Conservation (phyloP, 1,140 invertebrate genomes). For the Panulirus ornatus region DNA sequence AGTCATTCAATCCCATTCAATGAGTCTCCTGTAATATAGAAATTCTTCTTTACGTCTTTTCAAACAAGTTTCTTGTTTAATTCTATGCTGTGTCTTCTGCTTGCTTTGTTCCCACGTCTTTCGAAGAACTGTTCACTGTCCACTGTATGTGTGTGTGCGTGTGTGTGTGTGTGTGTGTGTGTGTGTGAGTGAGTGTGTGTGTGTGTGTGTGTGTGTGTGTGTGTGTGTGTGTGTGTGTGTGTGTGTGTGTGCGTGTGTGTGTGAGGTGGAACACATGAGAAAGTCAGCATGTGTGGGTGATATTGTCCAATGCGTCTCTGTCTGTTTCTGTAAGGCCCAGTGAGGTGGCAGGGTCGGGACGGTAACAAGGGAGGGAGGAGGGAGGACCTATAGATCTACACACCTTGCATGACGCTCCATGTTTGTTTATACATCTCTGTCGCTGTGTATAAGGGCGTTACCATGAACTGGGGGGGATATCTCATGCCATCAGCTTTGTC, state of each 20-base stretch:
- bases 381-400: slow-evolving; percentile 18
- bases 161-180: slow-evolving; percentile 8
- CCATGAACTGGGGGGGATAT: neutral
- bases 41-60: too few species aligned
- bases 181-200: slow-evolving; percentile 25
- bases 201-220: slow-evolving; percentile 26
- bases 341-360: slow-evolving; percentile 8
- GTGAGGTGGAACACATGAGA: neutral
- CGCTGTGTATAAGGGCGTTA: neutral
- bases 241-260: slow-evolving; percentile 36
- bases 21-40: too few species aligned
- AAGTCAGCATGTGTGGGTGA: neutral
- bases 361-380: too few species aligned
- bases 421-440: slow-evolving; percentile 48
- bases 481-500: slow-evolving; percentile 34
- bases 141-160: too few species aligned
- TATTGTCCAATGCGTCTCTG: neutral
- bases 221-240: slow-evolving; percentile 22
- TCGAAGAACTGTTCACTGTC: too few species aligned
- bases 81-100: too few species aligned
- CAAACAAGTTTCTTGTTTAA: too few species aligned
- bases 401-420: slow-evolving; percentile 31
- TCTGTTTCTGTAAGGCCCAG: neutral
- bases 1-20: too few species aligned
- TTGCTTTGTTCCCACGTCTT: too few species aligned